Evolutionary conservation across 2,113 vertebrate genomes (phyloP), one percentile per base, ranked within the genome.

Genomic region (Crypturellus undulatus): DNA sequence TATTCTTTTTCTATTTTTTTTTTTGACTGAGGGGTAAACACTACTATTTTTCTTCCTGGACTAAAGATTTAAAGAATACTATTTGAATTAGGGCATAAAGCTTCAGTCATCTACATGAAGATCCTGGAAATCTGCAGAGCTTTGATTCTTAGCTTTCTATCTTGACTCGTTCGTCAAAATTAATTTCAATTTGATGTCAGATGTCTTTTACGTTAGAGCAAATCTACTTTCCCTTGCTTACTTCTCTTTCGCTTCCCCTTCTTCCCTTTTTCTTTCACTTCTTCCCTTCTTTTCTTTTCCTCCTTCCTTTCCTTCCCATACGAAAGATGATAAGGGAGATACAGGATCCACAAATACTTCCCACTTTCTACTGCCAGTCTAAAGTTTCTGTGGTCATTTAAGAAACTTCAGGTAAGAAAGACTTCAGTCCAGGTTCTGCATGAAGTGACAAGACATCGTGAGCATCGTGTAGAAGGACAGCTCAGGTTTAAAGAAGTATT

Each of bases 291-390:
- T 83, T 75, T 3, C 10, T 62, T 79, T 92, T 62, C 7, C 4
- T 64, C 7, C 1, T 58, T 84, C 19, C 12, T 3, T 70, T 64
- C 58, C 19, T 85, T 87, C 30, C n/a, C 32, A 7, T 32, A 20
- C 77, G 34, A 90, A 63, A 47, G 82, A 47, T 51, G 5, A 58
- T n/a, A 36, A 34, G 72, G 73, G 8, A 22, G 32, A 3, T 25
- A 24, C 9, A 65, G 4, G 14, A 60, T 56, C 75, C n/a, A 60
- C 45, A 85, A 78, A 40, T 28, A 36, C 2, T 4, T 84, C 26
- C 5, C 10, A 60, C 0, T 25, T 64, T 69, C 60, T 77, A n/a
- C 19, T 0, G 1, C n/a, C 32, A 49, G 56, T 54, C 20, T 56
- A 47, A 85, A 60, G 5, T 69, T 91, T 52, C 52, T 32, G 51